Evolutionary conservation across 1,140 invertebrate species (phyloP).

Genomic region (Yoshiicerus persimilis): DNA sequence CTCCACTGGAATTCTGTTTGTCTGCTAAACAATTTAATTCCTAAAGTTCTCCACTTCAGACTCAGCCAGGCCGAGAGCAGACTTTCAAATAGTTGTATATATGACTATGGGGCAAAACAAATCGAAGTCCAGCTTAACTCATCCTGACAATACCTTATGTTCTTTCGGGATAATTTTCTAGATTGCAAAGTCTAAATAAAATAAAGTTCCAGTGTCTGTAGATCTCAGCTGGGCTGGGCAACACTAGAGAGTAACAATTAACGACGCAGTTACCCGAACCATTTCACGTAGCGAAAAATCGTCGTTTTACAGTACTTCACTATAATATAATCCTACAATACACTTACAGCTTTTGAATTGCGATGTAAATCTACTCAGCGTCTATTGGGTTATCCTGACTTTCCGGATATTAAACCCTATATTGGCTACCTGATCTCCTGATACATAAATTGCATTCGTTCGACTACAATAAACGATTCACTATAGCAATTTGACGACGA

Average conservation of each 20-base stretch:
- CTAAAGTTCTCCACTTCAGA: background rate
- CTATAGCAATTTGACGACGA: background rate
- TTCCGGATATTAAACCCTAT: background rate
- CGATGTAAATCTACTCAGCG: too few relatives aligned
- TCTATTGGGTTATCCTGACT: background rate
- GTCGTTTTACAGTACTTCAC: background rate
- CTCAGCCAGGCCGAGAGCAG: background rate
- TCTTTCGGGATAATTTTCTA: background rate
- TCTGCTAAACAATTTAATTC: background rate
- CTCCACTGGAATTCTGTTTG: background rate
- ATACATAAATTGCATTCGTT: background rate
- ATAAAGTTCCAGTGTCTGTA: too few relatives aligned
- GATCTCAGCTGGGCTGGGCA: background rate
- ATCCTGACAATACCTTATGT: background rate
- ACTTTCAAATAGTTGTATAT: background rate
- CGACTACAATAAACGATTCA: background rate
- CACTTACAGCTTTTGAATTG: too few relatives aligned
- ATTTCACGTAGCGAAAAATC: background rate
- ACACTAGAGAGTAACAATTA: background rate
- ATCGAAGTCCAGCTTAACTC: background rate
- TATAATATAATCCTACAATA: background rate
- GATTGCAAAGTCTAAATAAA: background rate
- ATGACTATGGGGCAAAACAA: background rate
- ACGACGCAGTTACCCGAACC: background rate
- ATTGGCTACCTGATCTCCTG: background rate